These are phyloP conservation scores for Rhea pennata DNA, from an alignment of 2,113 vertebrate genomes.

Conservation along the genomic window DNA sequence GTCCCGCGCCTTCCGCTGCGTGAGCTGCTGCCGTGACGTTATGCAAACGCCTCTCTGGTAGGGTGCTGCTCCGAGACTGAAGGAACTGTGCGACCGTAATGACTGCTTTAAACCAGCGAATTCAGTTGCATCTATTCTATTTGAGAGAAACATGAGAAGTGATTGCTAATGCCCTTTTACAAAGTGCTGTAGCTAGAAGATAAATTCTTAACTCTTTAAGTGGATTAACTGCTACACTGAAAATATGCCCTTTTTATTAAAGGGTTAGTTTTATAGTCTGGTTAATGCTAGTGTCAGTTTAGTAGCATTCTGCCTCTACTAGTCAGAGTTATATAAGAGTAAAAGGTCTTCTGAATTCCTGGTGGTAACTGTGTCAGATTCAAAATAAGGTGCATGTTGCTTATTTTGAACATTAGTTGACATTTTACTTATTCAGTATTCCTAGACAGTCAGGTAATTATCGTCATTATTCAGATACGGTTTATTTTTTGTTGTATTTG, in stretches of 20 bases:
- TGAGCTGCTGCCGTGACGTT: conserved; percentile 24
- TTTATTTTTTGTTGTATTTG: not conserved
- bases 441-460: not conserved
- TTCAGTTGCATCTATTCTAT: conserved; percentile 18
- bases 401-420: not conserved
- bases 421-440: not conserved
- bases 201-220: conserved; percentile 49
- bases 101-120: conserved; percentile 46
- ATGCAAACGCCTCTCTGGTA: not conserved
- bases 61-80: not conserved
- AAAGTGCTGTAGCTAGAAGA: not conserved
- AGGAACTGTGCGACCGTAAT: conserved; percentile 46
- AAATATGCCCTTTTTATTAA: not conserved
- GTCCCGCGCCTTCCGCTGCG: too few relatives aligned
- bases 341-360: not conserved
- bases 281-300: not conserved
- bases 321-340: not conserved
- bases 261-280: not conserved
- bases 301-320: not conserved
- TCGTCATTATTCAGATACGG: not conserved
- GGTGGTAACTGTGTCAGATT: not conserved
- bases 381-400: conserved; percentile 1
- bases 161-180: conserved; percentile 39
- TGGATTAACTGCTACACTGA: not conserved
- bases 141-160: conserved; percentile 30